Evolutionary conservation across 2,113 vertebrate genomes (phyloP), one percentile per base, ranked within the genome.

Genomic region (Oncorhynchus kisutch): DNA sequence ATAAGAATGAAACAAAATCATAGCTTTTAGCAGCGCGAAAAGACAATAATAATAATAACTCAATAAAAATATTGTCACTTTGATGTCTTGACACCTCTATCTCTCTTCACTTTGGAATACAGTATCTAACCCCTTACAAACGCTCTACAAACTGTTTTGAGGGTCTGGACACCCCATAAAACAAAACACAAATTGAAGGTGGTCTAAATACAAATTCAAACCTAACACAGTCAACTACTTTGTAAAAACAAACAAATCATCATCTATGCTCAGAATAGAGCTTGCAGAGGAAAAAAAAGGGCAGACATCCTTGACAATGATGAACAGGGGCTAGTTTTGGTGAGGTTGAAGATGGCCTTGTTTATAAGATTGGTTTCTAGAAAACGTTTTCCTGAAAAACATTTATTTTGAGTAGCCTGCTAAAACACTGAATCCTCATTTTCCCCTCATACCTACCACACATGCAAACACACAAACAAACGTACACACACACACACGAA

Each of bases 21-120:
- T 96, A 97, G 97, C 97, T 97, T 96, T 96, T 99, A 99, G 97
- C 97, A 99, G 97, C 97, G 95, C 94, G 96, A 97, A 94, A 95
- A 92, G 94, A 89, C 88, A 92, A 82, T 92, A 80, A 82, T 76
- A 25, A 25, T 27, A 89, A 84, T 85, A 91, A 88, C 88, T 90
- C 87, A 86, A 91, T 89, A 90, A 84, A 93, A 93, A 91, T 94
- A 94, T 92, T 94, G 91, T 94, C 88, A 93, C 91, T 95, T 95
- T 94, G 93, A 94, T 85, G 87, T 93, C 94, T 94, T 95, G 94
- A 94, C 93, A 94, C 92, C 91, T 92, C 88, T 84, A 89, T 93
- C 93, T 83, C 91, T 90, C 93, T 94, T 82, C 93, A 90, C 95
- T 95, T 95, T 94, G 93, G 95, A 93, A 95, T 95, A 93, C 92